phyloP scores from a whole-genome alignment of 92 coral and sea anemone species.

The Parazoanthus darwini region DNA sequence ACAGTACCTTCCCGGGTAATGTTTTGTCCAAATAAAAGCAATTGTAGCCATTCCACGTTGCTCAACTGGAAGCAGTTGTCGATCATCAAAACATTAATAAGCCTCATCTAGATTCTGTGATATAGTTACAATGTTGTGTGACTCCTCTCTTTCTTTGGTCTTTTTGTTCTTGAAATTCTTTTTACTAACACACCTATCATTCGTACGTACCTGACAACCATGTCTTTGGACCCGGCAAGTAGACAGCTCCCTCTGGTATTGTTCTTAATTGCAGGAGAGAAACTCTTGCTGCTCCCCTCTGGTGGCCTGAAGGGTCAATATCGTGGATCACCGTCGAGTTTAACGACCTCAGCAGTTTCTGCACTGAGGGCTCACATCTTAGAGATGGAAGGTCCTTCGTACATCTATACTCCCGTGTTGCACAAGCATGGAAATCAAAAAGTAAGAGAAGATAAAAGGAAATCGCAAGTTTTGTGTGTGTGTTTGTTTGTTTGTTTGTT shows the following conservation, averaged over 20 bases:
- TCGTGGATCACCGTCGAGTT: slow-evolving; percentile 53
- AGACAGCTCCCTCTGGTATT: not conserved
- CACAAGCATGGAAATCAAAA: slow-evolving; percentile 55
- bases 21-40: too few relatives aligned
- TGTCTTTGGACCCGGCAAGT: too few relatives aligned
- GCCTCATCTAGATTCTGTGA: too few relatives aligned
- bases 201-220: too few relatives aligned
- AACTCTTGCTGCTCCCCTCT: slow-evolving; percentile 52
- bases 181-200: too few relatives aligned
- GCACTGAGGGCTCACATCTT: slow-evolving; percentile 70
- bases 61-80: too few relatives aligned
- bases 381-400: slow-evolving; percentile 84
- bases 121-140: too few relatives aligned
- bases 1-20: too few relatives aligned
- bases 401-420: slow-evolving; percentile 65
- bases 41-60: too few relatives aligned
- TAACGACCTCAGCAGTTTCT: slow-evolving; percentile 67
- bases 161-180: too few relatives aligned
- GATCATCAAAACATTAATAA: too few relatives aligned
- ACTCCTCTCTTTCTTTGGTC: too few relatives aligned
- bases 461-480: not conserved
- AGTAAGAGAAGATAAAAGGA: slow-evolving; percentile 38
- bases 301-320: slow-evolving; percentile 48
- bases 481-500: not conserved
- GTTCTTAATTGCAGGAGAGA: slow-evolving; percentile 56